These are phyloP conservation scores for Megaleporinus macrocephalus DNA, from an alignment of 2,113 vertebrate genomes.

Conservation along the genomic window DNA sequence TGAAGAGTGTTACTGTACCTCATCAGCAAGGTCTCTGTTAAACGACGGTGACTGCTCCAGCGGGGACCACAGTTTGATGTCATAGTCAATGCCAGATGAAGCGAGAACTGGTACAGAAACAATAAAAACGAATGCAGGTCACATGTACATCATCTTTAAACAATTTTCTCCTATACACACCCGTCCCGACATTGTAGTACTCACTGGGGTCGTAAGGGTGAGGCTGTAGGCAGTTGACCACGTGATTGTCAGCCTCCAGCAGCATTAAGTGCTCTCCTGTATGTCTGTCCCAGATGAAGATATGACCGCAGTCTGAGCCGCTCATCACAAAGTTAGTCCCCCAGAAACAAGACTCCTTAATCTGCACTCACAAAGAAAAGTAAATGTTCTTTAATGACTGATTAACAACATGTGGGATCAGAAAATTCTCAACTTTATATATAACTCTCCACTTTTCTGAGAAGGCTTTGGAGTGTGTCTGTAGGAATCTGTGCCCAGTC, in stretches of 20 bases:
- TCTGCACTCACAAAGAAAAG: conserved; percentile 72
- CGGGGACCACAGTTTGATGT: conserved; percentile 98
- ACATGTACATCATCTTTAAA: not conserved
- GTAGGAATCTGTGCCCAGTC: too few relatives aligned
- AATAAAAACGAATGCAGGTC: not conserved
- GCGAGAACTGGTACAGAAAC: conserved; percentile 87
- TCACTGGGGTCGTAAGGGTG: conserved; percentile 98
- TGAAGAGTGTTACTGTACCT: conserved; percentile 77
- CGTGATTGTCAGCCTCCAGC: conserved; percentile 97
- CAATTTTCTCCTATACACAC: not conserved
- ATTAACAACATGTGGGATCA: too few relatives aligned
- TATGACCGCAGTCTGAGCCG: conserved; percentile 97
- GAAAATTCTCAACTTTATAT: too few relatives aligned
- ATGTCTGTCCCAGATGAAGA: conserved; percentile 98
- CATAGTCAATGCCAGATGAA: conserved; percentile 98
- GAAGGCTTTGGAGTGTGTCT: too few relatives aligned
- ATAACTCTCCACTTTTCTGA: too few relatives aligned
- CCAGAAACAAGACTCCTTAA: conserved; percentile 99
- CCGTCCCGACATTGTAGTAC: conserved; percentile 42
- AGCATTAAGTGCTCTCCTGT: conserved; percentile 96
- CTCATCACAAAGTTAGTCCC: conserved; percentile 98
- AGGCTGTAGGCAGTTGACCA: conserved; percentile 98
- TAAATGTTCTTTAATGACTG: too few relatives aligned
- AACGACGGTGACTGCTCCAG: conserved; percentile 91
- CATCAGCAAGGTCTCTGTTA: conserved; percentile 93